phyloP scores from a whole-genome alignment of 2,113 vertebrate genomes.

The Phrynosoma blainvillii region DNA sequence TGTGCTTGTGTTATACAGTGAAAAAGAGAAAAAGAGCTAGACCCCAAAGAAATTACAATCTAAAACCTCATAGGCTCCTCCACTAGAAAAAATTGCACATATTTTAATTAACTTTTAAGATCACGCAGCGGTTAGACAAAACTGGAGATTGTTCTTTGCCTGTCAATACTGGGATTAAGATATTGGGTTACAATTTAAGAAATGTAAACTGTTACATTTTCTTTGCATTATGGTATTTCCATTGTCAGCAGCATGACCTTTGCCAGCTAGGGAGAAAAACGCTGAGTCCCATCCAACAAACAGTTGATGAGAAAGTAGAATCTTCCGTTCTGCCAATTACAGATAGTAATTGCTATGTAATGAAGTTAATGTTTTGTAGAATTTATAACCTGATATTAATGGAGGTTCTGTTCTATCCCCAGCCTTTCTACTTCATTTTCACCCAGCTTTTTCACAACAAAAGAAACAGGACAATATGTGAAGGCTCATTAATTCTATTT shows the following conservation, averaged over 20 bases:
- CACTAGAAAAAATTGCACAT: not conserved
- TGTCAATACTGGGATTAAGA: not conserved
- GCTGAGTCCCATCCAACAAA: slow-evolving; percentile 78
- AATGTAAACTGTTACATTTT: slow-evolving; percentile 46
- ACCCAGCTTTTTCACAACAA: slow-evolving; percentile 74
- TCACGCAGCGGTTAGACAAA: not conserved
- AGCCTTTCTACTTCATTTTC: slow-evolving; percentile 74
- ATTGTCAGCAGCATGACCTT: slow-evolving; percentile 84
- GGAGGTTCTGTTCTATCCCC: slow-evolving; percentile 71
- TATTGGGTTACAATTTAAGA: slow-evolving; percentile 54
- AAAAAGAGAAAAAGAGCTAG: not conserved
- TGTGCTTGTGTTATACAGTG: not conserved
- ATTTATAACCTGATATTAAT: slow-evolving; percentile 88
- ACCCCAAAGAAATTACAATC: not conserved
- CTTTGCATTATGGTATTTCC: slow-evolving; percentile 58
- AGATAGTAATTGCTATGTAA: slow-evolving; percentile 88
- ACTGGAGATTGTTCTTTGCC: not conserved
- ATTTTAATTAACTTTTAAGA: not conserved
- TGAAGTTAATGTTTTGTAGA: slow-evolving; percentile 93
- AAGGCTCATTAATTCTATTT: slow-evolving; percentile 85
- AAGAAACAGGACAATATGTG: slow-evolving; percentile 81
- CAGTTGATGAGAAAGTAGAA: slow-evolving; percentile 77
- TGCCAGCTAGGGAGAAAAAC: slow-evolving; percentile 78
- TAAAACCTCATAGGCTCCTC: not conserved
- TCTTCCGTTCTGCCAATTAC: slow-evolving; percentile 84